Base-by-base conservation (phyloP, 2,113 vertebrate species). In the Cyanistes caeruleus region DNA sequence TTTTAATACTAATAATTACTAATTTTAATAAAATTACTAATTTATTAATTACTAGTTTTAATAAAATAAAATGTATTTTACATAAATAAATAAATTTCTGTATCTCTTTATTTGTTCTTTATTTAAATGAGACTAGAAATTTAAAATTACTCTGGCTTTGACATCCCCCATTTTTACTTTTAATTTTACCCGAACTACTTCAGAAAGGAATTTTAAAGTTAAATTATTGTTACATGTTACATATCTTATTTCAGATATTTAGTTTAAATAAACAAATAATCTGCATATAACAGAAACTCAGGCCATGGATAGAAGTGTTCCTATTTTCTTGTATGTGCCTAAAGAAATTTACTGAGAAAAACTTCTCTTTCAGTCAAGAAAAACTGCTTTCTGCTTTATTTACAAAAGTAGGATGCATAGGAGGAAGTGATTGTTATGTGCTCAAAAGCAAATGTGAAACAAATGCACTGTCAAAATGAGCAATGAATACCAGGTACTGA, bases 381-480 rank as follows among this genome's bases (percentile, higher is more conserved):
- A 90, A 87, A 46, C 63, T 65, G 11, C 10, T 82, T 95, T 59
- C 65, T 78, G 48, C 51, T 88, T 75, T 87, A 43, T 84, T 84
- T 87, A 82, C 43, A 78, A 67, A 82, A 82, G 65, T 41, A 63
- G 43, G 69, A 72, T 4, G 1, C 51, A 46, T 39, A 67, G 44
- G 64, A 91, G 4, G 37, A 79, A 80, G 53, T 55, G 70, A 82
- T 97, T 87, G 68, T 70, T 78, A 39, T 17, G 10, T 72, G 35
- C 51, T 82, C 53, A 48, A 69, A 90, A 93, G 41, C 7, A 73
- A 84, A 80, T 59, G 46, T 76, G 77, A 87, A 93, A 58, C 43
- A 90, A 90, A 75, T 81, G 39, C 24, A 30, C 24, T 75, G 65
- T 68, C 84, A 87, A 92, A 90, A 86, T 76, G 82, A 92, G n/a